phyloP scores from a whole-genome alignment of 2,113 vertebrate species.

The Hemichromis elongatus region DNA sequence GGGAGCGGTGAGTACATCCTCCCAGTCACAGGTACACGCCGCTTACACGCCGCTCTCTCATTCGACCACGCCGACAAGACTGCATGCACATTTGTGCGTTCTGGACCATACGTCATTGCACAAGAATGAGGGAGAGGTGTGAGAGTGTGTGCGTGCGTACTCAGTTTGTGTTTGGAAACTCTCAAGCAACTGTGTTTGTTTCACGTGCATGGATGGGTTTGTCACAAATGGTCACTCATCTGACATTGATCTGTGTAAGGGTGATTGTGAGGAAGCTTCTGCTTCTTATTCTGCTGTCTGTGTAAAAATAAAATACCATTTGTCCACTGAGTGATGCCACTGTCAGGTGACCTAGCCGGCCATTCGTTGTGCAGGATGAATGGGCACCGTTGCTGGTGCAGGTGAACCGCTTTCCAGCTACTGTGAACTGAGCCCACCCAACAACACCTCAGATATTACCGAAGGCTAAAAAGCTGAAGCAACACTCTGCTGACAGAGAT shows the following conservation, averaged over 20 bases:
- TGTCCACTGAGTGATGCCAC: slow-evolving; percentile 23
- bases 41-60: slow-evolving; percentile 52
- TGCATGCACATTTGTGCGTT: slow-evolving; percentile 62
- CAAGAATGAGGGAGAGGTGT: slow-evolving; percentile 53
- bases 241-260: slow-evolving; percentile 13
- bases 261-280: background rate
- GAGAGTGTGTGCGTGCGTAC: slow-evolving; percentile 30
- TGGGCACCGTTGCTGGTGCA: slow-evolving; percentile 13
- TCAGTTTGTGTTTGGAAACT: background rate
- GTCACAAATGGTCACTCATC: slow-evolving; percentile 22
- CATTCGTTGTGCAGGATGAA: slow-evolving; percentile 30
- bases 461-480: background rate
- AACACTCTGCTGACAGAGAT: background rate
- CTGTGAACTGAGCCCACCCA: slow-evolving; percentile 10
- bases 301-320: background rate
- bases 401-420: slow-evolving; percentile 20
- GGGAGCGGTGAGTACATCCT: slow-evolving; percentile 90
- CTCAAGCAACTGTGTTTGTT: background rate
- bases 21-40: slow-evolving; percentile 61
- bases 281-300: background rate
- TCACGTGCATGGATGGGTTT: slow-evolving; percentile 26
- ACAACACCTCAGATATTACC: background rate
- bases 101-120: slow-evolving; percentile 33
- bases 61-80: slow-evolving; percentile 29
- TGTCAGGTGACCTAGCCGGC: background rate